phyloP scores from a whole-genome alignment of 2,888 invertebrate genomes.

The Oscheius onirici region DNA sequence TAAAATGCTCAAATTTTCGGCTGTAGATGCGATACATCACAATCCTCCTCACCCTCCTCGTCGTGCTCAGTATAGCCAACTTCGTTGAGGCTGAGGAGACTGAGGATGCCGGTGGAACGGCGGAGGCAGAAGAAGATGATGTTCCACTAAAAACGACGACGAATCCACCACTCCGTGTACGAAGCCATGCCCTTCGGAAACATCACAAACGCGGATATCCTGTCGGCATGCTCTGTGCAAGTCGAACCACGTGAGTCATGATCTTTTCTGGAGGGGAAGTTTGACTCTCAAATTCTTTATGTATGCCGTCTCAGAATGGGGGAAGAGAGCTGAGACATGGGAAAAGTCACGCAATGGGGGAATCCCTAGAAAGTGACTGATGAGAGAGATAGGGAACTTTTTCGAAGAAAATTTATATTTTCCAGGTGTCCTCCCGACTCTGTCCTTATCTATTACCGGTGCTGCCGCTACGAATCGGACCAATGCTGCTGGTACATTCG shows the following conservation, averaged over 20 bases:
- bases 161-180: background rate
- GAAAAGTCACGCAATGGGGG: too few species aligned
- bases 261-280: background rate
- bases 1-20: too few species aligned
- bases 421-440: slow-evolving; percentile 32
- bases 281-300: background rate
- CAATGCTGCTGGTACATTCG: slow-evolving; percentile 36
- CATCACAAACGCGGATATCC: slow-evolving; percentile 25
- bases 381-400: too few species aligned
- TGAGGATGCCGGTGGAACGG: slow-evolving; percentile 8
- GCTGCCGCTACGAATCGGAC: slow-evolving; percentile 23
- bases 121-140: background rate
- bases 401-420: background rate
- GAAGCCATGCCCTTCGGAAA: slow-evolving; percentile 20
- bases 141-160: background rate
- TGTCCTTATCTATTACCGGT: slow-evolving; percentile 27
- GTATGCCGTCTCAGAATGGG: too few species aligned
- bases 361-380: too few species aligned
- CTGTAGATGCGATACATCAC: slow-evolving; percentile 18
- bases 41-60: slow-evolving; percentile 9
- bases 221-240: slow-evolving; percentile 24
- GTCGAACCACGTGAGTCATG: slow-evolving; percentile 12
- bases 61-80: slow-evolving; percentile 14
- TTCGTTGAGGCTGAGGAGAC: slow-evolving; percentile 9
- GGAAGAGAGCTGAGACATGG: too few species aligned